phyloP scores from a whole-genome alignment of 1,140 invertebrate genomes.

The Drosophila nannoptera region DNA sequence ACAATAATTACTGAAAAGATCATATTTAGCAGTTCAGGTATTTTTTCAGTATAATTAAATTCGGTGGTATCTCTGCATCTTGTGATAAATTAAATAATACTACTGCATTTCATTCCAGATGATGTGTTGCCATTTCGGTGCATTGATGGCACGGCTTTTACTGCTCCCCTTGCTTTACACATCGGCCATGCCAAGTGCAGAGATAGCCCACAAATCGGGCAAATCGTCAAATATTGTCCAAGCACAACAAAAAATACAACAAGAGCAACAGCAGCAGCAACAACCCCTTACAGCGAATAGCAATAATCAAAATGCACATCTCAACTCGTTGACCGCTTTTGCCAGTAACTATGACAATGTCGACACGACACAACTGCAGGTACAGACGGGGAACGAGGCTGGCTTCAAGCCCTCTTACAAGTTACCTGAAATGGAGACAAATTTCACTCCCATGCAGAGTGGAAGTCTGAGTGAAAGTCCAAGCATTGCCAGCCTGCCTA shows the following conservation, averaged over 20 bases:
- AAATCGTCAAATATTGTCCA: conserved; percentile 60
- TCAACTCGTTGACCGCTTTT: conserved; percentile 70
- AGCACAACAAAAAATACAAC: conserved; percentile 39
- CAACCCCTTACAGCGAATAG: conserved; percentile 24
- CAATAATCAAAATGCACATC: conserved; percentile 53
- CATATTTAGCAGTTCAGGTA: too few species aligned
- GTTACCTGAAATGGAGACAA: conserved; percentile 74
- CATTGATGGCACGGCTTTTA: conserved; percentile 32
- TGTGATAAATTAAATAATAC: too few species aligned
- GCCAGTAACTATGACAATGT: conserved; percentile 62
- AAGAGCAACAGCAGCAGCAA: conserved; percentile 44
- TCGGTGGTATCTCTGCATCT: too few species aligned
- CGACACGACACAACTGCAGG: conserved; percentile 26
- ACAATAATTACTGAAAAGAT: too few species aligned
- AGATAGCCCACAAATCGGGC: conserved; percentile 54
- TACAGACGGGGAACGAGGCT: conserved; percentile 25
- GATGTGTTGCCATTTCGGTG: conserved; percentile 21
- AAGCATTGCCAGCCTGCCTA: conserved; percentile 45
- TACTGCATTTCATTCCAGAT: conserved; percentile 36
- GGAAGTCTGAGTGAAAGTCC: conserved; percentile 15
- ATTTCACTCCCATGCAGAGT: conserved; percentile 71
- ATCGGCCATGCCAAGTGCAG: conserved; percentile 64
- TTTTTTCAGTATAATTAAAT: too few species aligned
- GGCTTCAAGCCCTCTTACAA: conserved; percentile 74
- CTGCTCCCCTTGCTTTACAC: conserved; percentile 16